Evolutionary conservation across 1,140 invertebrate genomes (phyloP).

Genomic region (Cheumatopsyche charites): DNA sequence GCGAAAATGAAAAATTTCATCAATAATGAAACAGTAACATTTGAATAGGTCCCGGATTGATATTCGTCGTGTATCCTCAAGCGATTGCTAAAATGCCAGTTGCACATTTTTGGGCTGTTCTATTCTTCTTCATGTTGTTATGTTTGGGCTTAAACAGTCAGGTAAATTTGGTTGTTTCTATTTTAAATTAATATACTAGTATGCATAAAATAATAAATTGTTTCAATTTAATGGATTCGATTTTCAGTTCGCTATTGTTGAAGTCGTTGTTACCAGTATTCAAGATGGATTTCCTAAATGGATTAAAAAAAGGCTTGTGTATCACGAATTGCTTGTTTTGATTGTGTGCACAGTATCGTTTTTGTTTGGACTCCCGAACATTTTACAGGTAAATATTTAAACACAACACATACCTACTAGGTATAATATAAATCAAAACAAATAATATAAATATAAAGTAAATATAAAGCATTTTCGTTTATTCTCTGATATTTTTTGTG

Average conservation of each 20-base stretch:
- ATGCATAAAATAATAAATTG: constrained; percentile 30
- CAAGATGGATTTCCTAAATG: constrained; percentile 88
- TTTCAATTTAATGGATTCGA: neutral
- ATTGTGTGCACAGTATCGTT: constrained; percentile 83
- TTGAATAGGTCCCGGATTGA: constrained; percentile 79
- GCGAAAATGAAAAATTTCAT: neutral
- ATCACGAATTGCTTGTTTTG: constrained; percentile 86
- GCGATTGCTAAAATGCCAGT: constrained; percentile 88
- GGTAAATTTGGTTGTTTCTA: constrained; percentile 65
- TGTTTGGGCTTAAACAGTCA: constrained; percentile 90
- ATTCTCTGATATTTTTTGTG: neutral
- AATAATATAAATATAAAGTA: neutral
- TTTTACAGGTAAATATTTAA: constrained; percentile 70
- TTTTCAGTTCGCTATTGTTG: constrained; percentile 83
- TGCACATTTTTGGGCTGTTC: constrained; percentile 81
- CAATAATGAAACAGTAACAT: neutral
- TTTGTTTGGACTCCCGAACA: constrained; percentile 82
- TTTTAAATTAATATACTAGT: constrained; percentile 23
- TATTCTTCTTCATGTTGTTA: constrained; percentile 91
- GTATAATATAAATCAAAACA: constrained; percentile 24
- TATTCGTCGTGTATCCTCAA: constrained; percentile 90
- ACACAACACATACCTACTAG: constrained; percentile 11
- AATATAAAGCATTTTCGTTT: neutral
- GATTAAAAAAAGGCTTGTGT: constrained; percentile 79
- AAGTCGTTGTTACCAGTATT: constrained; percentile 90